These are phyloP conservation scores for Pecten maximus DNA, from an alignment of 2,888 invertebrate species.

Conservation along the genomic window DNA sequence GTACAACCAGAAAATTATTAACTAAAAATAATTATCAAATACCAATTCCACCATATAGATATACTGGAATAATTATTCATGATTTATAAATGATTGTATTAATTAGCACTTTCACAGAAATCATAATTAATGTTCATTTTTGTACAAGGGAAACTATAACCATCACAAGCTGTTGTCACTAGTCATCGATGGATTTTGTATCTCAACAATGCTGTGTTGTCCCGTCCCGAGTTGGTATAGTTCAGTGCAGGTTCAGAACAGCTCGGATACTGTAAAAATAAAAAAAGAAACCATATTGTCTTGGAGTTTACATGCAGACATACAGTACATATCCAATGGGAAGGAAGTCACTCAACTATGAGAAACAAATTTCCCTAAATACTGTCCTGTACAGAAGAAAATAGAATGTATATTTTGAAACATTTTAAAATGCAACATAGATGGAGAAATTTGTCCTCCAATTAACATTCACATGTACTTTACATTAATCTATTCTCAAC, in stretches of 20 bases:
- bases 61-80: not conserved
- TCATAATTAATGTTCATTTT: not conserved
- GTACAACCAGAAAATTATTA: too few relatives aligned
- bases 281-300: not conserved
- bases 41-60: not conserved
- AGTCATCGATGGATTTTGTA: not conserved
- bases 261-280: constrained; percentile 50
- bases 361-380: too few relatives aligned
- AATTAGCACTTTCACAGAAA: not conserved
- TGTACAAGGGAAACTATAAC: not conserved
- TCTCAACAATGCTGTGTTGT: not conserved
- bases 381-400: too few relatives aligned
- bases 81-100: not conserved
- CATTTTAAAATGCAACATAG: too few relatives aligned
- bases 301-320: too few relatives aligned
- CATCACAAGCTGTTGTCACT: not conserved
- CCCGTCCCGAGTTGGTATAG: not conserved
- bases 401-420: too few relatives aligned
- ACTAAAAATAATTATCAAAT: too few relatives aligned
- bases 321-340: too few relatives aligned
- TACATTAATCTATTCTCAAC: too few relatives aligned
- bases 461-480: too few relatives aligned
- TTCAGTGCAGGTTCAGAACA: constrained; percentile 44
- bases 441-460: too few relatives aligned
- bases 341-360: too few relatives aligned